Percentiles rank a stretch among this genome's conserved stretches.
Evolutionary conservation across 2,888 invertebrate species (phyloP).

Genomic region (Lycia hirtaria): DNA sequence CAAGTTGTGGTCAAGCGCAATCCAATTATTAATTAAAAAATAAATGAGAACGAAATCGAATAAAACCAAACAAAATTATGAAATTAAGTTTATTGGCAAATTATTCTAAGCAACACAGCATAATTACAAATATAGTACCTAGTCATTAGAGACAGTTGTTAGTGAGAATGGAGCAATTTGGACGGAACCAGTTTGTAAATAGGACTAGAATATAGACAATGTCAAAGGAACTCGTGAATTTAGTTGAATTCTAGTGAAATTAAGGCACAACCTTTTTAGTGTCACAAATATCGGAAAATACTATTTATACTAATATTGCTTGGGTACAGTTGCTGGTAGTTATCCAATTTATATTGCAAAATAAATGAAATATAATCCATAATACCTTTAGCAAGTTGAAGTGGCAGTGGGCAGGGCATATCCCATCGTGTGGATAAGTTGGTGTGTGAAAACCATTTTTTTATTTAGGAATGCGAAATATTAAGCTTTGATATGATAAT

Average conservation of each 20-base stretch:
- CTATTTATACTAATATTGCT: conserved; percentile 2
- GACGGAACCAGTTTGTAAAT: conserved; percentile 79
- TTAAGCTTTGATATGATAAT: too few species aligned
- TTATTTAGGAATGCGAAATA: too few species aligned
- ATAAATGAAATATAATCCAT: too few species aligned
- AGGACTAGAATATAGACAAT: conserved; percentile 76
- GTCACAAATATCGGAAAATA: conserved; percentile 7
- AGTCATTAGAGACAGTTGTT: conserved; percentile 52
- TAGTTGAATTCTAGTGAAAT: conserved; percentile 60
- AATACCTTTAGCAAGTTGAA: too few species aligned
- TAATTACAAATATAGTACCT: conserved; percentile 45
- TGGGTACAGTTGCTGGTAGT: conserved; percentile 1
- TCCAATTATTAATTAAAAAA: too few species aligned
- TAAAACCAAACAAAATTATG: conserved; percentile 1
- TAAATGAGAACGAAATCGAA: too few species aligned
- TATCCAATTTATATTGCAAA: too few species aligned
- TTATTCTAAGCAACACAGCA: conserved; percentile 39
- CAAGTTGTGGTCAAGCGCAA: too few species aligned
- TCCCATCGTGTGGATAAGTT: too few species aligned
- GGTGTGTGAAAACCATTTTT: too few species aligned
- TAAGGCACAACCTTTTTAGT: conserved; percentile 76
- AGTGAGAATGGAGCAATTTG: conserved; percentile 73
- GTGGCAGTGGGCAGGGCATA: too few species aligned
- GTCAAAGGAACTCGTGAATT: conserved; percentile 66
- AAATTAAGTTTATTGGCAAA: conserved; percentile 49